Conservation (phyloP, 2,113 vertebrate genomes). For the Pterocles orientalis region DNA sequence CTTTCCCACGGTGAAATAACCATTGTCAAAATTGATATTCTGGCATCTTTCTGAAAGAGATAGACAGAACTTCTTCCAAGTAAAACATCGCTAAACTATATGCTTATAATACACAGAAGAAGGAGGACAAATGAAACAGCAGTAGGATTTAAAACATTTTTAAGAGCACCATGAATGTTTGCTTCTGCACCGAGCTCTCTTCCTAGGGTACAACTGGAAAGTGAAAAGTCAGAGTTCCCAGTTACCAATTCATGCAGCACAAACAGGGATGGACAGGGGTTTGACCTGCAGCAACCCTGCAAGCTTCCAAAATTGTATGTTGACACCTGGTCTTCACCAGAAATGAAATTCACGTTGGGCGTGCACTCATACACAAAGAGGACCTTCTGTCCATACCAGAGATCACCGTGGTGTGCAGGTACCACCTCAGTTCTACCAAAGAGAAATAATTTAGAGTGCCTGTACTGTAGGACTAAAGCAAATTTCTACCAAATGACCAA, state of each 20-base stretch:
- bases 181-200: neutral
- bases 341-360: neutral
- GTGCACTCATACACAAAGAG: neutral
- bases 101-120: neutral
- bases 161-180: neutral
- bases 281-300: neutral
- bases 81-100: neutral
- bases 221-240: neutral
- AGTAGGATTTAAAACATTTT: neutral
- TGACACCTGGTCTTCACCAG: neutral
- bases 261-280: neutral
- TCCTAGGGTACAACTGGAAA: neutral
- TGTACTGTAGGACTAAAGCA: neutral
- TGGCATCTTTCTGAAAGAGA: constrained; percentile 58
- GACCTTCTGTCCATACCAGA: neutral
- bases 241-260: neutral
- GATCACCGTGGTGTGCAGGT: neutral
- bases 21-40: neutral
- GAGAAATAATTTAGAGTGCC: neutral
- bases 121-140: neutral
- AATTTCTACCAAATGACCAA: neutral
- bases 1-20: fast-evolving
- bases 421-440: neutral
- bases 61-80: neutral
- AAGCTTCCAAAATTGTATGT: neutral